Conservation (phyloP, 1,140 invertebrate species). For the Kradibia gibbosae region DNA sequence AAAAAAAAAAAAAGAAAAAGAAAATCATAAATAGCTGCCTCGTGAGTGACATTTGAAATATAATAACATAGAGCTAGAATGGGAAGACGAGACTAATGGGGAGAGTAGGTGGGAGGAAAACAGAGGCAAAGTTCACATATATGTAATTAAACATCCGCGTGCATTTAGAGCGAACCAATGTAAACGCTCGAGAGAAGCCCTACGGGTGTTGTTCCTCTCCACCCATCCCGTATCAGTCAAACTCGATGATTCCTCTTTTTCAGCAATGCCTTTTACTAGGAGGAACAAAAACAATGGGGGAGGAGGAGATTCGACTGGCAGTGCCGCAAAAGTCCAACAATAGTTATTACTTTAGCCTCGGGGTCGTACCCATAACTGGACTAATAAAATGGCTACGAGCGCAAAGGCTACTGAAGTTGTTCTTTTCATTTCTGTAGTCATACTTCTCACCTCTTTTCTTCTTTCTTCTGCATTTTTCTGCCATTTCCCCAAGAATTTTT, state of each 20-base stretch:
- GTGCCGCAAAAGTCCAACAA: conserved; percentile 59
- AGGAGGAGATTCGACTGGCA: conserved; percentile 47
- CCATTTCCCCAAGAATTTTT: conserved; percentile 23
- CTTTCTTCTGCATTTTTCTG: neutral
- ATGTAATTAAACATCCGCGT: conserved; percentile 63
- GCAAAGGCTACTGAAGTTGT: neutral
- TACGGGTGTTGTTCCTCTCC: conserved; percentile 10
- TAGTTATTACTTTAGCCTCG: conserved; percentile 62
- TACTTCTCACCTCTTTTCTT: neutral
- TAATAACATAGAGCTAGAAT: neutral
- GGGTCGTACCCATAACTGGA: conserved; percentile 52
- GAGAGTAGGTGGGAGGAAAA: neutral
- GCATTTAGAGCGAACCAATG: conserved; percentile 57
- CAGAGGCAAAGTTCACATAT: neutral
- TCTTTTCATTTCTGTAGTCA: neutral
- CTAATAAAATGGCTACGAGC: conserved; percentile 58
- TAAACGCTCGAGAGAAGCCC: conserved; percentile 36
- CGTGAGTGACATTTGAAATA: neutral
- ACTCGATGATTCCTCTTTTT: neutral
- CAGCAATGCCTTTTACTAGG: neutral
- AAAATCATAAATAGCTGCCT: conserved; percentile 62
- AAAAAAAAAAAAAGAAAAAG: too few relatives aligned
- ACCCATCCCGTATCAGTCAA: too few relatives aligned
- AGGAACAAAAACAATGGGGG: conserved; percentile 43
- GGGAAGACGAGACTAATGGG: neutral